Base-by-base conservation (phyloP, 2,797 vertebrate species). In the Eremophila alpestris region DNA sequence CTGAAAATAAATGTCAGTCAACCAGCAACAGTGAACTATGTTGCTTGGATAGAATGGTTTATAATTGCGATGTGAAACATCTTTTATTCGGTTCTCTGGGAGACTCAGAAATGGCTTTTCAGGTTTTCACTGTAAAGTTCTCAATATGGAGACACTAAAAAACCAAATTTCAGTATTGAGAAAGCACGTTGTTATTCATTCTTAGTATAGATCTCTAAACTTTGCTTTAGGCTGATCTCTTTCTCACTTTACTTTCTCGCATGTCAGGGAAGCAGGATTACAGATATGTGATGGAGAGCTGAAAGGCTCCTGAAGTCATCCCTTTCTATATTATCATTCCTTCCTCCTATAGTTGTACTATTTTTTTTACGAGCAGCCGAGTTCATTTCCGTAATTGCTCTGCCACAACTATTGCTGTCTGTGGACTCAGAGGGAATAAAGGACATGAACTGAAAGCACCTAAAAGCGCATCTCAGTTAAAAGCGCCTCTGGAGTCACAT, bases 141-240 rank as follows among this genome's bases (percentile, higher is more conserved):
- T n/a, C 19, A 48, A 27, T 15, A 27, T 18, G 29, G 23, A 17
- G 8, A 38, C 4, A 3, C n/a, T 30, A 55, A 65, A 48, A 9
- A 22, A 11, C 22, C 21, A 23, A 7, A 4, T n/a, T n/a, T 1
- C 3, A 18, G 11, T 2, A 55, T 36, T 15, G 3, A 32, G 16
- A 8, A 13, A 65, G 10, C 4, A 29, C 23, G 30, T 3, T 16
- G 2, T 21, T 36, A 16, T 24, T 55, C 8, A 2, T 3, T 32
- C 6, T 16, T 19, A 16, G 21, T 2, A 19, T 19, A 16, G 6
- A 38, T 13, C 4, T 32, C 22, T 38, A 55, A 38, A 21, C 3
- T 10, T 32, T 34, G 3, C 10, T 19, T 63, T 29, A 52, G 59
- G 24, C 1, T 43, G 4, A 52, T 63, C 3, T 52, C 2, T 21